These are phyloP conservation scores for Drosophila atripex DNA, from an alignment of 2,888 invertebrate genomes.

Conservation along the genomic window DNA sequence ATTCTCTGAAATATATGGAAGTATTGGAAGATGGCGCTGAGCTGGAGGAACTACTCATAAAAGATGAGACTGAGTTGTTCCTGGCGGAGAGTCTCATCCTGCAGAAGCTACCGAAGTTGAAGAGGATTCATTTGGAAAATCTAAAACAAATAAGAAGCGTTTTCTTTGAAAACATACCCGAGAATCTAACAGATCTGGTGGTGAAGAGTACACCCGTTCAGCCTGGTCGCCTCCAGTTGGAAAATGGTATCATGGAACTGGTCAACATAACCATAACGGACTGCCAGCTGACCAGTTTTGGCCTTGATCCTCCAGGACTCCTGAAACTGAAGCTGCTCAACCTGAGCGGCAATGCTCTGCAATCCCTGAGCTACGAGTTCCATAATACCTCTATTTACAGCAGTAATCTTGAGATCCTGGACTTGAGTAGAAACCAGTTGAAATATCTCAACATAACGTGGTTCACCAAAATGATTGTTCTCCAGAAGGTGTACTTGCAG, in stretches of 20 bases:
- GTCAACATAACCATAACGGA: slow-evolving; percentile 63
- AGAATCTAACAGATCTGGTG: slow-evolving; percentile 54
- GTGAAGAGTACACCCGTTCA: slow-evolving; percentile 62
- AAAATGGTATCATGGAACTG: slow-evolving; percentile 44
- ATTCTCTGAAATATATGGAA: slow-evolving; percentile 71
- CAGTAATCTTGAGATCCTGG: slow-evolving; percentile 61
- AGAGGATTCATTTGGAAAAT: slow-evolving; percentile 49
- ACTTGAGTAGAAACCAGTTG: slow-evolving; percentile 78
- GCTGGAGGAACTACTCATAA: slow-evolving; percentile 54
- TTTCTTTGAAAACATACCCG: slow-evolving; percentile 66
- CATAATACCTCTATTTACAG: slow-evolving; percentile 2
- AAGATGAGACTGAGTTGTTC: slow-evolving; percentile 58
- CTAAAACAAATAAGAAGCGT: slow-evolving; percentile 56
- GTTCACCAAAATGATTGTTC: slow-evolving; percentile 58
- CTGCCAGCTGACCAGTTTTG: slow-evolving; percentile 64
- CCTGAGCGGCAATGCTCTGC: slow-evolving; percentile 75
- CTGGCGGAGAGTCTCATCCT: slow-evolving; percentile 54
- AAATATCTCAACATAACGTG: slow-evolving; percentile 60
- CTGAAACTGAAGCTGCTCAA: slow-evolving; percentile 62
- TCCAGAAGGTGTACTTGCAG: slow-evolving; percentile 63
- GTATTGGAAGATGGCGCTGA: slow-evolving; percentile 42
- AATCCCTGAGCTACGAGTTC: slow-evolving; percentile 29
- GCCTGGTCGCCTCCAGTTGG: slow-evolving; percentile 41
- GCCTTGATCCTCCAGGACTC: slow-evolving; percentile 38
- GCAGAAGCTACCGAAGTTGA: slow-evolving; percentile 29